Percentiles rank a stretch among this genome's conserved stretches.
Evolutionary conservation across 2,888 invertebrate genomes (phyloP).

Genomic region (Ophonus ardosiacus): DNA sequence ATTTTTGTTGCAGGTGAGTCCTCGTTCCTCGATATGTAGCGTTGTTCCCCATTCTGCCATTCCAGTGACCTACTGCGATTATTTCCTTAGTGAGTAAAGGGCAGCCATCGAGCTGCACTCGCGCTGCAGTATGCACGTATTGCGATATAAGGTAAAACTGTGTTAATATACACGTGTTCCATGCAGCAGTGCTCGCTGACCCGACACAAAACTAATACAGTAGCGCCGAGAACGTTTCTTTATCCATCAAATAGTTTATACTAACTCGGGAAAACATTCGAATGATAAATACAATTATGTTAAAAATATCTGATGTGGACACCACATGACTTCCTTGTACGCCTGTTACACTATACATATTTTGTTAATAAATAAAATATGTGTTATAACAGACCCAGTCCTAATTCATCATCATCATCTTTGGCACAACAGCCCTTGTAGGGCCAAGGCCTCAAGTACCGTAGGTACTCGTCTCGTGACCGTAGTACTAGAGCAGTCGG

Average conservation of each 20-base stretch:
- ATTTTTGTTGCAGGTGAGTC: slow-evolving; percentile 46
- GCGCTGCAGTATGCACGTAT: slow-evolving; percentile 8
- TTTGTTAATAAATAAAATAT: too few species aligned
- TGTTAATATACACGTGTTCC: slow-evolving; percentile 39
- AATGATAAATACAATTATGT: too few species aligned
- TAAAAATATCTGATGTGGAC: too few species aligned
- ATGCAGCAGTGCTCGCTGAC: neutral
- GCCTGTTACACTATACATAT: too few species aligned
- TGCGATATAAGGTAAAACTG: slow-evolving; percentile 48
- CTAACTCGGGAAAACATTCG: too few species aligned
- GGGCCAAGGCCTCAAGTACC: too few species aligned
- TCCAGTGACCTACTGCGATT: slow-evolving; percentile 48
- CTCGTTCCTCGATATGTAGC: slow-evolving; percentile 24
- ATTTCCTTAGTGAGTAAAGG: slow-evolving; percentile 44
- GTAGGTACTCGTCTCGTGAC: too few species aligned
- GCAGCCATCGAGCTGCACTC: neutral
- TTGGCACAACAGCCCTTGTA: too few species aligned
- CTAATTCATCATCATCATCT: too few species aligned
- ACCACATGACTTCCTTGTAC: too few species aligned
- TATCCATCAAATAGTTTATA: neutral
- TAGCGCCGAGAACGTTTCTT: neutral
- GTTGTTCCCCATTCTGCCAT: slow-evolving; percentile 40
- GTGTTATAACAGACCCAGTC: too few species aligned
- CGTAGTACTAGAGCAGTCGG: too few species aligned
- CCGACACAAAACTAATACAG: slow-evolving; percentile 9